Base-by-base conservation (phyloP, 2,113 vertebrate species). In the Megalops atlanticus region DNA sequence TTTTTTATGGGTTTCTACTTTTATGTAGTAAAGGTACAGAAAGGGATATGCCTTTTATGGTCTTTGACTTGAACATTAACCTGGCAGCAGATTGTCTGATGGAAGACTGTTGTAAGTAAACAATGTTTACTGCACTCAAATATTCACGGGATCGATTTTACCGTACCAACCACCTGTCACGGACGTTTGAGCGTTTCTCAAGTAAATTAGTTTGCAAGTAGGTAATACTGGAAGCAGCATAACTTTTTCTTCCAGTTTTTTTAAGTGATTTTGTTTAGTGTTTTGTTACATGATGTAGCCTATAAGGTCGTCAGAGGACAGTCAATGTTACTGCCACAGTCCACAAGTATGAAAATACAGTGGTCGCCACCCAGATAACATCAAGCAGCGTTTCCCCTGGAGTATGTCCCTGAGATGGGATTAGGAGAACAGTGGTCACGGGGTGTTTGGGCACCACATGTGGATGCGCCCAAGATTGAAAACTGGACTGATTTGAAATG, bases 41-140 rank as follows among this genome's bases (percentile, higher is more conserved):
- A 92, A 91, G 89, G 91, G 89, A 92, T 75, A 69, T 74, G 71
- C 36, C 74, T 79, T 83, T 88, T 87, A 80, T 41, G 79, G 39
- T 36, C 39, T 74, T 36, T 43, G 68, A 40, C 39, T 76, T 71
- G 82, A 84, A 78, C 1, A 11, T 31, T 64, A 82, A 38, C 38
- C 72, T 82, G 71, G 76, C 76, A 86, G 58, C n/a, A 82, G 83
- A 77, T 84, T 76, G 74, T 81, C 84, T 15, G n/a, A 14, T n/a
- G 43, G 36, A 41, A 74, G 27, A n/a, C n/a, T n/a, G n/a, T n/a
- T n/a, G n/a, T n/a, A n/a, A n/a, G n/a, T n/a, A n/a, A n/a, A n/a
- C n/a, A n/a, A n/a, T n/a, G n/a, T n/a, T n/a, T n/a, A n/a, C n/a
- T n/a, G n/a, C n/a, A n/a, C n/a, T n/a, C n/a, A n/a, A n/a, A n/a